These are phyloP conservation scores for Macropis europaea DNA, from an alignment of 2,888 invertebrate genomes.

Conservation along the genomic window DNA sequence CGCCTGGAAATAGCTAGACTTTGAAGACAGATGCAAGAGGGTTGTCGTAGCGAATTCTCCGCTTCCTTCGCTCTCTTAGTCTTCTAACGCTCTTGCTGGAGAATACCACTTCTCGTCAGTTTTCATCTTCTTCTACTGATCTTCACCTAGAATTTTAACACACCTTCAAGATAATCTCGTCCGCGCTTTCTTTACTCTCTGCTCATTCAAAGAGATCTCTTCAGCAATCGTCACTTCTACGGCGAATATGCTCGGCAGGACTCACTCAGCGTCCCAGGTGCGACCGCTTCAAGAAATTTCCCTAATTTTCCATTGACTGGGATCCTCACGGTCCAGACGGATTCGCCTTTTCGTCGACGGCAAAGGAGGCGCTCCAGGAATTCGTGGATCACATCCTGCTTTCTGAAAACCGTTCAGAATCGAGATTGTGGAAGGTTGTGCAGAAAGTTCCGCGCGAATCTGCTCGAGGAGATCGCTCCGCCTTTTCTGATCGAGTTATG, in stretches of 20 bases:
- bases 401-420: background rate
- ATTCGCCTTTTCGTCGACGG: background rate
- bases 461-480: background rate
- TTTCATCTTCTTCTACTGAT: conserved; percentile 7
- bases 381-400: background rate
- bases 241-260: too few species aligned
- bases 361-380: background rate
- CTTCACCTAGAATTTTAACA: conserved; percentile 21
- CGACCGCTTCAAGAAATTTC: background rate
- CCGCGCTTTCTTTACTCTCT: background rate
- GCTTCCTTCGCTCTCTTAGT: background rate
- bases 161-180: too few species aligned
- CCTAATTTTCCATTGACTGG: conserved; percentile 22
- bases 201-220: background rate
- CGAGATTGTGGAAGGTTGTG: background rate
- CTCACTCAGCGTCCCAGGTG: background rate
- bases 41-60: background rate
- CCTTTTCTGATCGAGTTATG: background rate
- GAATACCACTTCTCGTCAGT: conserved; percentile 11
- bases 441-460: background rate
- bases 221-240: background rate
- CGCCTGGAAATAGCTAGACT: background rate
- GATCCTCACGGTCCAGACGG: background rate
- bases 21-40: background rate
- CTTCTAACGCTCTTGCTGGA: background rate